Conservation (phyloP, 2,888 invertebrate genomes). For the Agapetus fuscipes region DNA sequence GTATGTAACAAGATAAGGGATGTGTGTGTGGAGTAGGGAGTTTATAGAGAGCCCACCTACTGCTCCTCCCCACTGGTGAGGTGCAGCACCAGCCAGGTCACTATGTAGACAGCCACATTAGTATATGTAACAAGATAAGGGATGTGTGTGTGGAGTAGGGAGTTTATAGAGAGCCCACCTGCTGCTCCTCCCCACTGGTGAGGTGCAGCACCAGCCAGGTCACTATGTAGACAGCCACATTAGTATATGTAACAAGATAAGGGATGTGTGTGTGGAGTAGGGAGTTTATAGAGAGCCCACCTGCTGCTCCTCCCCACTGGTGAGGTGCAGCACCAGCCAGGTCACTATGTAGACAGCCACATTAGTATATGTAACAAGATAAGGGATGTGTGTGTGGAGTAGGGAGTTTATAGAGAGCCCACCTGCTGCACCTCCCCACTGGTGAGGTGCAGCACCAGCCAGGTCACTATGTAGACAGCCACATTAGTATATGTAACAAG, state of each 20-base stretch:
- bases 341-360: constrained; percentile 72
- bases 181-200: constrained; percentile 44
- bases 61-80: constrained; percentile 47
- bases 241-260: too few relatives aligned
- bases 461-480: constrained; percentile 70
- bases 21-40: too few relatives aligned
- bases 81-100: constrained; percentile 65
- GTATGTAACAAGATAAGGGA: too few relatives aligned
- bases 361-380: too few relatives aligned
- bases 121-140: too few relatives aligned
- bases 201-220: constrained; percentile 65
- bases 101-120: constrained; percentile 74
- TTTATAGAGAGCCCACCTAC: constrained; percentile 34
- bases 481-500: too few relatives aligned
- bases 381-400: too few relatives aligned
- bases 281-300: too few relatives aligned
- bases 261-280: too few relatives aligned
- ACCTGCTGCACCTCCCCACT: constrained; percentile 44
- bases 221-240: constrained; percentile 70
- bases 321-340: constrained; percentile 60
- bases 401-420: too few relatives aligned
- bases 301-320: constrained; percentile 43
- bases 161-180: too few relatives aligned
- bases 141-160: too few relatives aligned
- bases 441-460: constrained; percentile 57